These are phyloP conservation scores for Scaptomyza montana DNA, from an alignment of 1,140 invertebrate species.

Conservation along the genomic window DNA sequence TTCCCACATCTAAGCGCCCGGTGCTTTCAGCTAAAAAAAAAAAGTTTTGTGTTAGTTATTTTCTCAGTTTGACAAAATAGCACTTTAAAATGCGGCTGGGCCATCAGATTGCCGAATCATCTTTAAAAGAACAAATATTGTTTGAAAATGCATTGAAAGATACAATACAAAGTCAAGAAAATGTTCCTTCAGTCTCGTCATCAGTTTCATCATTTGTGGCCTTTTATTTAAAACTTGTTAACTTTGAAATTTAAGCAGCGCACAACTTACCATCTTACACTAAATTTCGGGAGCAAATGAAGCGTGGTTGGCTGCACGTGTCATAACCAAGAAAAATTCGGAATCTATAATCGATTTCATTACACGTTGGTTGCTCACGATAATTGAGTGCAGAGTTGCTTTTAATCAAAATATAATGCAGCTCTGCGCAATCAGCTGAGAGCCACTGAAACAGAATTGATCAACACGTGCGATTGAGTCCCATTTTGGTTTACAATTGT, in stretches of 20 bases:
- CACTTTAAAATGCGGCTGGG: constrained; percentile 1
- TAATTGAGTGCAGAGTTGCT: constrained; percentile 6
- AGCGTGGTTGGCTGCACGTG: constrained; percentile 28
- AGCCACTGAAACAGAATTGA: constrained; percentile 2
- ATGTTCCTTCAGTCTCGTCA: constrained; percentile 75
- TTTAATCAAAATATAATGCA: not conserved
- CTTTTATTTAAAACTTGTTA: constrained; percentile 7
- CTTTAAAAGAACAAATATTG: constrained; percentile 71
- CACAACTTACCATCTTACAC: constrained; percentile 53
- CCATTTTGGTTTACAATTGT: constrained; percentile 17
- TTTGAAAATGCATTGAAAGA: constrained; percentile 63
- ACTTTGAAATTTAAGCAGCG: too few species aligned
- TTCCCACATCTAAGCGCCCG: not conserved
- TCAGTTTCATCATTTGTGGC: constrained; percentile 74
- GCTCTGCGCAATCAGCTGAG: constrained; percentile 25
- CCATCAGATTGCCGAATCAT: constrained; percentile 75
- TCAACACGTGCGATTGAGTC: constrained; percentile 25
- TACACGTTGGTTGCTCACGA: not conserved
- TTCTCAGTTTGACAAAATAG: not conserved
- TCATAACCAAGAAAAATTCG: constrained; percentile 29
- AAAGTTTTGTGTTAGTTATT: not conserved
- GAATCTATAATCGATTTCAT: not conserved
- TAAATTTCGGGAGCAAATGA: constrained; percentile 39
- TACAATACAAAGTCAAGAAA: constrained; percentile 57
- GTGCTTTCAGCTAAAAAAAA: constrained; percentile 36